Percentiles rank a stretch among this genome's conserved stretches.
phyloP scores from a whole-genome alignment of 2,888 invertebrate genomes.

The Charanyca ferruginea region DNA sequence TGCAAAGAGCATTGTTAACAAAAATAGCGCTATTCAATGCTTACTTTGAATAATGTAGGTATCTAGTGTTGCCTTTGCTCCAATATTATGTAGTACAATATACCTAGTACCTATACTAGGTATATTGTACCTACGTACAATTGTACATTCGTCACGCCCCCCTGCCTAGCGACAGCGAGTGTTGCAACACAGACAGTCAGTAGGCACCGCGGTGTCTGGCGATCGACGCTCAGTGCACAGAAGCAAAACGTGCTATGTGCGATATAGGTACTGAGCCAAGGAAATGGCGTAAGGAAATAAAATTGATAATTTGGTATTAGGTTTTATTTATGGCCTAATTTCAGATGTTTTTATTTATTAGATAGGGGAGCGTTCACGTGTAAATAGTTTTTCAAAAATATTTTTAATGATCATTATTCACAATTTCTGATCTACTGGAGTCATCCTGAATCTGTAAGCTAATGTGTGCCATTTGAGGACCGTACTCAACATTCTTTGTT shows the following conservation, averaged over 20 bases:
- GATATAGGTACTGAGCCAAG: slow-evolving; percentile 1
- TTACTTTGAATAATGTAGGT: slow-evolving; percentile 3
- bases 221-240: not conserved
- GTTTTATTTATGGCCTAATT: not conserved
- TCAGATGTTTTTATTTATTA: not conserved
- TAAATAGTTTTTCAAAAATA: too few relatives aligned
- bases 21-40: slow-evolving; percentile 18
- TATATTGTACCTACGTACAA: slow-evolving; percentile 15
- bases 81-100: slow-evolving; percentile 21
- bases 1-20: slow-evolving; percentile 22
- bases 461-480: too few relatives aligned
- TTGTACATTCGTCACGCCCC: slow-evolving; percentile 23
- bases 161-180: slow-evolving; percentile 6
- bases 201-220: slow-evolving; percentile 38
- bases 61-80: too few relatives aligned
- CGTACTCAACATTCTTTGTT: too few relatives aligned
- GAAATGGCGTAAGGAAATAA: slow-evolving; percentile 15
- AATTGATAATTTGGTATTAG: slow-evolving; percentile 1
- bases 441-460: too few relatives aligned
- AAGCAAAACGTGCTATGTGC: slow-evolving; percentile 31
- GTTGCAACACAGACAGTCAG: not conserved
- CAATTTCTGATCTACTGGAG: too few relatives aligned
- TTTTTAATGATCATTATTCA: too few relatives aligned
- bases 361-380: too few relatives aligned
- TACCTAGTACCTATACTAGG: too few relatives aligned